Conservation (phyloP, 2,888 invertebrate genomes). For the Hyposoter dolosus region DNA sequence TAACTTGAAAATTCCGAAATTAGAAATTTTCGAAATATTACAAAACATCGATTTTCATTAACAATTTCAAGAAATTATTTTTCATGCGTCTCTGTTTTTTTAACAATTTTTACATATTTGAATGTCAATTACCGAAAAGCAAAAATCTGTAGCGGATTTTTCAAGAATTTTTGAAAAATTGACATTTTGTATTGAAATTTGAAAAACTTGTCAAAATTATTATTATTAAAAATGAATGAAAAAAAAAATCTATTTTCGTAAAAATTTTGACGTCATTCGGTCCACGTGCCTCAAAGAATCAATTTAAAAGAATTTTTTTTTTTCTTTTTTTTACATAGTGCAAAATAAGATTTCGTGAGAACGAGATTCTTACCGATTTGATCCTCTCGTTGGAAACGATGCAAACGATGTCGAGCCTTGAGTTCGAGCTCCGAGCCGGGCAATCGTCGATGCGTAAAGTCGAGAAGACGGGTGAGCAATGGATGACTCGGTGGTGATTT, state of each 20-base stretch:
- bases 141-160: neutral
- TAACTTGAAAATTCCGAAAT: neutral
- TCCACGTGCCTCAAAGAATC: neutral
- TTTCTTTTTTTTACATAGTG: neutral
- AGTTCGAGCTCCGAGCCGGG: conserved; percentile 94
- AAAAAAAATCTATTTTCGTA: neutral
- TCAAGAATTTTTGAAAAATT: neutral
- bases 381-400: conserved; percentile 89
- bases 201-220: neutral
- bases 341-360: neutral
- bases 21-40: neutral
- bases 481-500: conserved; percentile 92
- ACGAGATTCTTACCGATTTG: conserved; percentile 77
- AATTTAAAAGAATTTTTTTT: neutral
- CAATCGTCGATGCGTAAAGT: conserved; percentile 93
- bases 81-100: neutral
- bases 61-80: neutral
- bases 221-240: neutral
- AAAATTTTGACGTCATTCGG: neutral
- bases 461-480: conserved; percentile 92
- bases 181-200: neutral
- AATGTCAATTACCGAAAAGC: neutral
- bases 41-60: neutral
- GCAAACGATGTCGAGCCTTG: conserved; percentile 91
- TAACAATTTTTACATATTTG: too few relatives aligned